These are phyloP conservation scores for Ochotona curzoniae DNA, from an alignment of 2,113 vertebrate species.

Conservation along the genomic window DNA sequence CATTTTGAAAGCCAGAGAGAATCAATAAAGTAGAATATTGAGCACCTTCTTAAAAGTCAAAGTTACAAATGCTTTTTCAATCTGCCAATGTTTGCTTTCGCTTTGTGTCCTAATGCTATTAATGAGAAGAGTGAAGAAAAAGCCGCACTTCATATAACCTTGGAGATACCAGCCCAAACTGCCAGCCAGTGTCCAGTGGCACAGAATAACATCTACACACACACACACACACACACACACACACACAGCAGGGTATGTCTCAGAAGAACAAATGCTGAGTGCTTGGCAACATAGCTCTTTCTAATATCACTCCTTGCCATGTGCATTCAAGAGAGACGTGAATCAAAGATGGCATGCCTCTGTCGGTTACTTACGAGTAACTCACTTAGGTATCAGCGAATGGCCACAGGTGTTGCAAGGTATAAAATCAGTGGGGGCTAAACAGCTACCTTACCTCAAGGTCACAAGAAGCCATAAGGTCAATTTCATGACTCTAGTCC, in stretches of 20 bases:
- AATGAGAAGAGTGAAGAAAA: background rate
- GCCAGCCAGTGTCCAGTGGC: no score
- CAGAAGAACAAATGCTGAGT: background rate
- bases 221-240: no score
- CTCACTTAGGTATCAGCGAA: rapidly evolving
- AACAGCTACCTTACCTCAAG: background rate
- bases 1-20: background rate
- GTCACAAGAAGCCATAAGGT: background rate
- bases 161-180: background rate
- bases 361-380: background rate
- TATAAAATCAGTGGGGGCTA: background rate
- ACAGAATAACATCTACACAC: no score
- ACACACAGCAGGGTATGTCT: background rate
- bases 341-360: background rate
- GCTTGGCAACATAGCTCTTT: background rate
- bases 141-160: background rate
- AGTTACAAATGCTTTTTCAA: background rate
- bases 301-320: background rate
- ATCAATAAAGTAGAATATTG: background rate
- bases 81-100: background rate
- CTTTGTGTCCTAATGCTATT: background rate
- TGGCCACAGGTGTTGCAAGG: background rate
- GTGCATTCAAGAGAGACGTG: background rate
- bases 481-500: background rate
- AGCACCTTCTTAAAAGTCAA: background rate